Percentiles rank a stretch among this genome's conserved stretches.
phyloP scores from a whole-genome alignment of 2,797 vertebrate species.

The Pseudomugil tenellus region DNA sequence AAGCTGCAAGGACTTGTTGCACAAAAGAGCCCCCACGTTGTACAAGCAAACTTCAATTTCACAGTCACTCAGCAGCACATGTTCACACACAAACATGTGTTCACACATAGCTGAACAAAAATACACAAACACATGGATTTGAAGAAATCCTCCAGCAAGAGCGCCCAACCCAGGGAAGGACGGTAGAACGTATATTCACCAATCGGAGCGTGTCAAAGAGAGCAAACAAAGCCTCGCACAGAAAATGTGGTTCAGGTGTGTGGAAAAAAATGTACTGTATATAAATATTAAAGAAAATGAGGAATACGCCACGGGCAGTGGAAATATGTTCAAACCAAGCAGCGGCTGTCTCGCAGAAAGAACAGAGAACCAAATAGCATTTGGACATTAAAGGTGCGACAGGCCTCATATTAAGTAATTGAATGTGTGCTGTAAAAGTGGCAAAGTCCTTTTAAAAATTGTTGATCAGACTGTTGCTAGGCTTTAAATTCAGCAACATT shows the following conservation, averaged over 20 bases:
- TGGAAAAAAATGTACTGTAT: conserved; percentile 36
- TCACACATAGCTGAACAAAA: conserved; percentile 32
- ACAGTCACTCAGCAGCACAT: conserved; percentile 21
- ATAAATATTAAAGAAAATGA: conserved; percentile 38
- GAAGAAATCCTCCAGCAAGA: conserved; percentile 36
- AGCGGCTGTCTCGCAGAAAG: conserved; percentile 34
- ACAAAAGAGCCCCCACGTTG: background rate
- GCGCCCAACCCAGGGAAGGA: conserved; percentile 37
- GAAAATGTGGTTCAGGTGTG: conserved; percentile 71
- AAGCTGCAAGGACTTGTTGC: background rate
- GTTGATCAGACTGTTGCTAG: conserved; percentile 30
- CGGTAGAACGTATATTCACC: conserved; percentile 51
- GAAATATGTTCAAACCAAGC: conserved; percentile 36
- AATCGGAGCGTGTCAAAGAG: conserved; percentile 30
- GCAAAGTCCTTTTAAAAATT: conserved; percentile 27
- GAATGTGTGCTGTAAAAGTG: conserved; percentile 10
- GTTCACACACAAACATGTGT: conserved; percentile 8
- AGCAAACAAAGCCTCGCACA: conserved; percentile 58
- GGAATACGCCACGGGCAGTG: conserved; percentile 10
- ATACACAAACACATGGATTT: conserved; percentile 34
- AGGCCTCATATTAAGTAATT: background rate
- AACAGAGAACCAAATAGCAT: conserved; percentile 44
- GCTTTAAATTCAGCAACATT: conserved; percentile 57
- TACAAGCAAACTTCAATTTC: conserved; percentile 9
- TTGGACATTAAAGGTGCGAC: conserved; percentile 11